A percentile compares a stretch with the other conserved stretches of the same genome.
phyloP scores from a whole-genome alignment of 92 coral and sea anemone species.

The Palythoa heliodiscus region DNA sequence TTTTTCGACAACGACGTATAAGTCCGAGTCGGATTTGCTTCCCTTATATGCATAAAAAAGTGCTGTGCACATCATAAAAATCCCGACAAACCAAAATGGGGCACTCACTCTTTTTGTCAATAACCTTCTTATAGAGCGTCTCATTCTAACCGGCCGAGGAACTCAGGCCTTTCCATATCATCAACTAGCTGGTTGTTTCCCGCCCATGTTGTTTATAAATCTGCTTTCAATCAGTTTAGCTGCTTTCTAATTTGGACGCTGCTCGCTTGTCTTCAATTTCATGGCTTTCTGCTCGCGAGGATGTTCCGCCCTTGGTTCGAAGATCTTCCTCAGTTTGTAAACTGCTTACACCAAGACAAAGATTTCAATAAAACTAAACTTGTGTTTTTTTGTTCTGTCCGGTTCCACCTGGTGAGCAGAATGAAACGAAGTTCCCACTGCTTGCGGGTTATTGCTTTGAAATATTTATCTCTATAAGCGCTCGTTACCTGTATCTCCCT shows the following conservation, averaged over 20 bases:
- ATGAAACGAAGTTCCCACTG: background rate
- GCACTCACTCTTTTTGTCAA: constrained; percentile 38
- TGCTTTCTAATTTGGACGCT: constrained; percentile 4
- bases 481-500: background rate
- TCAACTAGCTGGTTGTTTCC: background rate
- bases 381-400: constrained; percentile 16
- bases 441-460: constrained; percentile 6
- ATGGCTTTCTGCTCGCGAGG: background rate
- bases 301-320: constrained; percentile 19
- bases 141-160: constrained; percentile 51
- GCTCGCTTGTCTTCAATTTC: background rate
- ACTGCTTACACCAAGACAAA: background rate
- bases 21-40: constrained; percentile 4
- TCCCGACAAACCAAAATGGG: constrained; percentile 48
- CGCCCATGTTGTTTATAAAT: background rate
- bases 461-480: constrained; percentile 26
- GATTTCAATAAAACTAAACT: constrained; percentile 1
- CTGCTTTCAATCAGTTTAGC: constrained; percentile 18
- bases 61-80: constrained; percentile 53
- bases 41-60: constrained; percentile 46
- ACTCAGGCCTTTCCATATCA: constrained; percentile 38
- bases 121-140: constrained; percentile 45
- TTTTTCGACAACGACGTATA: constrained; percentile 7
- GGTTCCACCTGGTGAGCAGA: constrained; percentile 33
- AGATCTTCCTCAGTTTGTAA: background rate